Evolutionary conservation across 2,113 vertebrate genomes (phyloP).

Genomic region (Hiodon tergisus): DNA sequence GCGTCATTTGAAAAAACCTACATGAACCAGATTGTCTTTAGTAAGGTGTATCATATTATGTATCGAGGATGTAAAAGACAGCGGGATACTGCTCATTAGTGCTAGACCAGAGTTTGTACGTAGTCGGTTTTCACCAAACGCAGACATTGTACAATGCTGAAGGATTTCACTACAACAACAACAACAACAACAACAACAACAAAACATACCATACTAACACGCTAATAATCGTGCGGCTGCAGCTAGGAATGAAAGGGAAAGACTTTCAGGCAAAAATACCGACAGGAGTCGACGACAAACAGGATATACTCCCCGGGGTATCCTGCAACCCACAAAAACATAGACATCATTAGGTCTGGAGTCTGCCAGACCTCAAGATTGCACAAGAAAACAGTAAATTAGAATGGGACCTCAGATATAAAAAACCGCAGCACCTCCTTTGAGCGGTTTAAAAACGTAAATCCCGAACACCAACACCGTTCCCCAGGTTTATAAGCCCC

Average conservation of each 20-base stretch:
- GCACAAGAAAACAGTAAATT: constrained; percentile 37
- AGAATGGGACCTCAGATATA: constrained; percentile 28
- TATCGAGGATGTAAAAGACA: not conserved
- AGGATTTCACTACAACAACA: not conserved
- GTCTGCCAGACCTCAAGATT: constrained; percentile 39
- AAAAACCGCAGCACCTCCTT: constrained; percentile 8
- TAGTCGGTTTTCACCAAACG: not conserved
- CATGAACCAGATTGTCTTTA: not conserved
- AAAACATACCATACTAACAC: not conserved
- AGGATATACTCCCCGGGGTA: constrained; percentile 53
- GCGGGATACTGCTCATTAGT: not conserved
- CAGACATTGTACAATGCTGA: not conserved
- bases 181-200: not conserved
- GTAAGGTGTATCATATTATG: constrained; percentile 11
- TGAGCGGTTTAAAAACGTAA: not conserved
- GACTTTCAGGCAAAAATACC: constrained; percentile 27
- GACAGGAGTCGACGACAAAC: constrained; percentile 42
- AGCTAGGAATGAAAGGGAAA: constrained; percentile 11
- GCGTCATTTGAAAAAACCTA: not conserved
- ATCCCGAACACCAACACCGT: not conserved
- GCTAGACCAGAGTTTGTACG: not conserved
- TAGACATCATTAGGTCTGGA: constrained; percentile 36
- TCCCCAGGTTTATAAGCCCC: not conserved
- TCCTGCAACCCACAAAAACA: constrained; percentile 41
- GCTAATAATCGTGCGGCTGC: not conserved